These are phyloP conservation scores for Labeo catla DNA, from an alignment of 2,113 vertebrate species.

Conservation along the genomic window DNA sequence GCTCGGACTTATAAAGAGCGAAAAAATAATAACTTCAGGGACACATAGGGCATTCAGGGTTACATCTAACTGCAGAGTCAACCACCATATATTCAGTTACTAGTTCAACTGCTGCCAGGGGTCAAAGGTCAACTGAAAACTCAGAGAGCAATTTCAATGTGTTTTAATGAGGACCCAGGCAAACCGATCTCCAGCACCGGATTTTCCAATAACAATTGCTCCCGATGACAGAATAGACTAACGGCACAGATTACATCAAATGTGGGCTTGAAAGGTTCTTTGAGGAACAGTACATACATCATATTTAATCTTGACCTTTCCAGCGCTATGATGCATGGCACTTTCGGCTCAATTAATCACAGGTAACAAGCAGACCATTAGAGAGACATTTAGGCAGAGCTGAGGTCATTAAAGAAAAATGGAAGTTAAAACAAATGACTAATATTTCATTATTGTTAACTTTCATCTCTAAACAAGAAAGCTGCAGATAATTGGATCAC, in stretches of 20 bases:
- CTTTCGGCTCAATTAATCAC: background rate
- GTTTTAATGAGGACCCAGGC: background rate
- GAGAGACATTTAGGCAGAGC: background rate
- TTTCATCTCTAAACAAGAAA: background rate
- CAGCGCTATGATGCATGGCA: background rate
- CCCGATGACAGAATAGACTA: background rate
- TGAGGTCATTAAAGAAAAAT: background rate
- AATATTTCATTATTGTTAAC: background rate
- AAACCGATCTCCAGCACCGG: background rate
- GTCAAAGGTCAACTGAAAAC: background rate
- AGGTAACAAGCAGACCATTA: constrained; percentile 14
- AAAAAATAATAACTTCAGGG: background rate
- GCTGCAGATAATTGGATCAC: background rate
- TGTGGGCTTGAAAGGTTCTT: background rate
- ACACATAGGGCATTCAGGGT: background rate
- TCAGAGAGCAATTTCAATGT: background rate
- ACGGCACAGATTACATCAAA: background rate
- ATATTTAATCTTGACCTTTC: constrained; percentile 42
- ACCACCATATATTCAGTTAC: background rate
- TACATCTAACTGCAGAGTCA: background rate
- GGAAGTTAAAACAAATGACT: background rate
- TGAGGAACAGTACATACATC: constrained; percentile 8
- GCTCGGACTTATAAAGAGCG: background rate
- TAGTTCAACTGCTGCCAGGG: background rate
- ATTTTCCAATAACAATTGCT: background rate